These are phyloP conservation scores for Bombus waltoni DNA, from an alignment of 1,140 invertebrate genomes.

Conservation along the genomic window DNA sequence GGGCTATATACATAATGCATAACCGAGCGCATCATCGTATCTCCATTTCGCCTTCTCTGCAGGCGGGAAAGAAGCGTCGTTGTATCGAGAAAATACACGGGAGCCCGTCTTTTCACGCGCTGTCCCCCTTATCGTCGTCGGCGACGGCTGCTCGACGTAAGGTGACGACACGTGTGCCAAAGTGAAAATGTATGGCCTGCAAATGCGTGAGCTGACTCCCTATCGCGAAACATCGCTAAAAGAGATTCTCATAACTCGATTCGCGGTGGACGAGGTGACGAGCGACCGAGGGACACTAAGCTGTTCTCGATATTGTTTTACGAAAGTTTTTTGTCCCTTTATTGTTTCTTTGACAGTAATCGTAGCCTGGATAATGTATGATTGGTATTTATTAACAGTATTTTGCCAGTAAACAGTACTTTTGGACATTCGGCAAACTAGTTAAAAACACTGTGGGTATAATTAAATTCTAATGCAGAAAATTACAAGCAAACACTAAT, in stretches of 20 bases:
- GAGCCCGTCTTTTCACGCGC: conserved; percentile 31
- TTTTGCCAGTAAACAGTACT: neutral
- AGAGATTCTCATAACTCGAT: conserved; percentile 79
- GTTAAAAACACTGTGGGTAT: neutral
- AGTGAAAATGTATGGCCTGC: conserved; percentile 82
- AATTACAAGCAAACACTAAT: too few species aligned
- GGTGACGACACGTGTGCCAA: conserved; percentile 82
- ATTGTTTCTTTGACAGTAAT: neutral
- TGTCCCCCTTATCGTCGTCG: conserved; percentile 53
- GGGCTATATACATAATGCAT: conserved; percentile 68
- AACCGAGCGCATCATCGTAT: conserved; percentile 71
- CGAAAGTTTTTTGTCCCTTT: conserved; percentile 26
- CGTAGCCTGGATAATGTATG: neutral
- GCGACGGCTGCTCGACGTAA: conserved; percentile 77
- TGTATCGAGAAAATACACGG: conserved; percentile 59
- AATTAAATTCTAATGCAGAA: neutral
- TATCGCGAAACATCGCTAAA: conserved; percentile 48
- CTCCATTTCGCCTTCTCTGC: conserved; percentile 63
- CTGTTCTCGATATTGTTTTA: conserved; percentile 76
- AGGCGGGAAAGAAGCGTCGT: conserved; percentile 43
- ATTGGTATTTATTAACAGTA: neutral
- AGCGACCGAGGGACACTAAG: conserved; percentile 75
- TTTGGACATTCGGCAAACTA: too few species aligned
- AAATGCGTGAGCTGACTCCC: conserved; percentile 78
- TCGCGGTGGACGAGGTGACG: conserved; percentile 8